These are phyloP conservation scores for Eristalis intricaria DNA, from an alignment of 2,888 invertebrate genomes.

Conservation along the genomic window DNA sequence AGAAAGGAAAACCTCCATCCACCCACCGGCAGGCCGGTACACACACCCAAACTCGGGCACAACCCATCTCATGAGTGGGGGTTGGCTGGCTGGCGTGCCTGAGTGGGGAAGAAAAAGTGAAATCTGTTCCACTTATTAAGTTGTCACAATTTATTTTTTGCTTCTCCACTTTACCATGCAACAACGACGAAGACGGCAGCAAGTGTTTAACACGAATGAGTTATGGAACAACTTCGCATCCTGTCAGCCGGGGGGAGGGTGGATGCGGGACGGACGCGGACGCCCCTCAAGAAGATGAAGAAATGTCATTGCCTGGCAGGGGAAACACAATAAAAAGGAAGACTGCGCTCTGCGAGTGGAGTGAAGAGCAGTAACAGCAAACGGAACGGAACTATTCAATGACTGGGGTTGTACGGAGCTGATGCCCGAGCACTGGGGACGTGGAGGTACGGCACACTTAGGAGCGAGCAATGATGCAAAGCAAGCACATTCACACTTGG, in stretches of 20 bases:
- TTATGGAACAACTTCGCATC: constrained; percentile 72
- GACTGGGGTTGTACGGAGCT: constrained; percentile 8
- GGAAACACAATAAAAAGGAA: constrained; percentile 65
- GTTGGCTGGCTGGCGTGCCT: constrained; percentile 17
- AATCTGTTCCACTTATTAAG: constrained; percentile 75
- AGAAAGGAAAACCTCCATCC: constrained; percentile 52
- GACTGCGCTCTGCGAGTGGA: not conserved
- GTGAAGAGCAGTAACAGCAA: constrained; percentile 43
- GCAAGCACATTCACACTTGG: constrained; percentile 5
- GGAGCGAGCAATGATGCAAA: constrained; percentile 9
- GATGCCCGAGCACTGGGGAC: constrained; percentile 26
- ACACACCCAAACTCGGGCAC: constrained; percentile 26
- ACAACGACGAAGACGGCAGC: constrained; percentile 67
- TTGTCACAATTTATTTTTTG: constrained; percentile 74
- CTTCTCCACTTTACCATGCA: constrained; percentile 64
- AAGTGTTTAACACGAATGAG: constrained; percentile 74
- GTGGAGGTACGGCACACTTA: too few species aligned
- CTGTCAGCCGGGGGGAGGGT: constrained; percentile 16
- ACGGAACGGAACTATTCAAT: constrained; percentile 58
- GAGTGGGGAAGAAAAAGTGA: constrained; percentile 52
- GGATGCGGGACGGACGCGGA: not conserved
- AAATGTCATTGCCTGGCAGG: constrained; percentile 68
- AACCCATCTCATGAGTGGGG: constrained; percentile 56
- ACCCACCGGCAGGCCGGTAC: constrained; percentile 25
- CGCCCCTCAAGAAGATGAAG: constrained; percentile 42